Evolutionary conservation across 2,797 vertebrate genomes (phyloP), one percentile per base, ranked within the genome.

Genomic region (Sphenopsis melanotis): DNA sequence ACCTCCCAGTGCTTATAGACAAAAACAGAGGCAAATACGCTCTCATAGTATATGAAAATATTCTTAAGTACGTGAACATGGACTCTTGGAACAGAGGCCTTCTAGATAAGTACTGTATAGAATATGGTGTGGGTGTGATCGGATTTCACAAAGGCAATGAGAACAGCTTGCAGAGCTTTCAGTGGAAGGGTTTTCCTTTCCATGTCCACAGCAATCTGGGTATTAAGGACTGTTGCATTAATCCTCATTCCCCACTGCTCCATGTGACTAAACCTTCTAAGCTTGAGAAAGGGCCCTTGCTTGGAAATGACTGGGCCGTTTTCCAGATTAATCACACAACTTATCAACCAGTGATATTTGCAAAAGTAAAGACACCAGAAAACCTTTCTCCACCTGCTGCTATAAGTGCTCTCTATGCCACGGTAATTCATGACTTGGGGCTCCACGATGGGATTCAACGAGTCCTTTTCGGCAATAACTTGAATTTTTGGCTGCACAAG

Each of bases 401-500:
- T 72, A 18, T 98, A 89, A 97, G 96, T 72, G 87, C 95, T 94
- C 98, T 98, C 46, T 98, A 98, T 82, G 98, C 99, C 91, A 99
- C 99, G 0, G 98, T 99, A 61, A 97, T 99, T 65, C 98, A 99
- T 95, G 99, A 99, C 97, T 83, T 99, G 97, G 99, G 99, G 32
- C 98, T 99, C 49, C 98, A 98, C 2, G 99, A 99, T 83, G 99
- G 99, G n/a, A 99, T 99, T 96, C 98, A 99, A 83, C 97, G 99
- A 94, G 98, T 99, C 46, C 97, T 99, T 66, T 99, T 99, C 53
- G 98, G 99, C 91, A 98, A 99, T 97, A 99, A 99, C 93, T 98
- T 99, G 94, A 98, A 98, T 97, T 99, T 99, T 97, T 99, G 99
- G 99, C 98, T 99, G 37, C 99, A 99, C 97, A 98, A 98, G 96